Percentiles rank a stretch among this genome's conserved stretches.
Conservation (phyloP, 2,797 vertebrate species). For the Phrynocephalus vlangalii region DNA sequence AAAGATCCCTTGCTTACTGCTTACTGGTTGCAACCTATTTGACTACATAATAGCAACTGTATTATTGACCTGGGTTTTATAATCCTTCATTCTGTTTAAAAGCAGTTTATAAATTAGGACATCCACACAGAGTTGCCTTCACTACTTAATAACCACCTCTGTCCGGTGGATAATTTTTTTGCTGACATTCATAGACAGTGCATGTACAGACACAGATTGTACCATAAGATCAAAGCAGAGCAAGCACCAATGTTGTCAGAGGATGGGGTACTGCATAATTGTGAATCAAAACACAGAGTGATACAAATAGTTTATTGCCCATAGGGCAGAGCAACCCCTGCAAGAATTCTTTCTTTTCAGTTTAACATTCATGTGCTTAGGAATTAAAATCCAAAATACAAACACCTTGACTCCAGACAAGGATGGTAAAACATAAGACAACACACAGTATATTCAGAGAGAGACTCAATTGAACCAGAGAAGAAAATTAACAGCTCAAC, state of each 20-base stretch:
- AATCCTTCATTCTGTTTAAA: not conserved
- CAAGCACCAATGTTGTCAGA: not conserved
- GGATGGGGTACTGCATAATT: no score
- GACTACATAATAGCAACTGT: not conserved
- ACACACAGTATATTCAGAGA: no score
- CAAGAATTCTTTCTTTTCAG: no score
- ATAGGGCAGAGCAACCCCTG: no score
- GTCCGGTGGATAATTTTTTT: not conserved
- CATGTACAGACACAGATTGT: not conserved
- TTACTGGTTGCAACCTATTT: not conserved
- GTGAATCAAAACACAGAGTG: not conserved
- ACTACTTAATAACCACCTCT: not conserved
- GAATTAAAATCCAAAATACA: no score
- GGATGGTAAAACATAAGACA: no score
- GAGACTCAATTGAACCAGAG: no score
- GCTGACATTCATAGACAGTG: not conserved
- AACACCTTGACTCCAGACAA: no score
- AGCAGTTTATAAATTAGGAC: not conserved
- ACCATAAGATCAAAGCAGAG: not conserved
- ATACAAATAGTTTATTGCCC: no score
- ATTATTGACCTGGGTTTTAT: not conserved
- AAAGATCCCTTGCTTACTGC: no score
- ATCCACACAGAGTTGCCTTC: not conserved
- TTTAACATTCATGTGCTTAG: no score
- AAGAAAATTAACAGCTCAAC: no score